Conservation (phyloP, 2,113 vertebrate species). For the Benthochromis sp. region DNA sequence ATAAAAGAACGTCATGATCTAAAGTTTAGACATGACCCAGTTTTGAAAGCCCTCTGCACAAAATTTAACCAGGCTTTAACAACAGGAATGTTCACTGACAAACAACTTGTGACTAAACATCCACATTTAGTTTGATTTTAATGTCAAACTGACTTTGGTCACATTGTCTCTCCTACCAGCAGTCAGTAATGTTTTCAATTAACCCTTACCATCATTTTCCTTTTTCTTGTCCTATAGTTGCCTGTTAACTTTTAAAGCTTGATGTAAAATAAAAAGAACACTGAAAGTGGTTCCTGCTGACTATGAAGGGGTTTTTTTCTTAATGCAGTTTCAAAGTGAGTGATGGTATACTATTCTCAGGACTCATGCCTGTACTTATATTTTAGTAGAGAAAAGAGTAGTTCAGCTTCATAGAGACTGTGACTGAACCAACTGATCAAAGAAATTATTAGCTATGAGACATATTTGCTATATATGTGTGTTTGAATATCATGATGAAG, state of each 20-base stretch:
- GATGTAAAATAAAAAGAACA: background rate
- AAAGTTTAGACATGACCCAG: background rate
- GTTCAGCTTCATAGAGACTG: background rate
- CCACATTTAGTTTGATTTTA: background rate
- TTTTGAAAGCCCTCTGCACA: background rate
- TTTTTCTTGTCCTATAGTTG: background rate
- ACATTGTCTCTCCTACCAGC: background rate
- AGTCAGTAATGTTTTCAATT: background rate
- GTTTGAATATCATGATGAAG: background rate
- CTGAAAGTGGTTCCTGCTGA: background rate
- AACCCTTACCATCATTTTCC: background rate
- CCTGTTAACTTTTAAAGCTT: background rate
- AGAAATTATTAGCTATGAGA: background rate
- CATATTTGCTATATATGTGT: background rate
- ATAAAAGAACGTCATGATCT: fast-evolving
- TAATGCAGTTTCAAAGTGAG: background rate
- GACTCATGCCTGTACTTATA: background rate
- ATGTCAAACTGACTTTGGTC: background rate
- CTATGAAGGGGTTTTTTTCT: background rate
- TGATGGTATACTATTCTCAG: background rate
- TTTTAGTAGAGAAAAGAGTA: background rate
- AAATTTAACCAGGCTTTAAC: background rate
- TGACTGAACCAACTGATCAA: background rate
- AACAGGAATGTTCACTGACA: background rate
- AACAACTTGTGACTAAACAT: background rate